Percentiles rank a stretch among this genome's conserved stretches.
Conservation (phyloP, 2,113 vertebrate species). For the Delphinus delphis region DNA sequence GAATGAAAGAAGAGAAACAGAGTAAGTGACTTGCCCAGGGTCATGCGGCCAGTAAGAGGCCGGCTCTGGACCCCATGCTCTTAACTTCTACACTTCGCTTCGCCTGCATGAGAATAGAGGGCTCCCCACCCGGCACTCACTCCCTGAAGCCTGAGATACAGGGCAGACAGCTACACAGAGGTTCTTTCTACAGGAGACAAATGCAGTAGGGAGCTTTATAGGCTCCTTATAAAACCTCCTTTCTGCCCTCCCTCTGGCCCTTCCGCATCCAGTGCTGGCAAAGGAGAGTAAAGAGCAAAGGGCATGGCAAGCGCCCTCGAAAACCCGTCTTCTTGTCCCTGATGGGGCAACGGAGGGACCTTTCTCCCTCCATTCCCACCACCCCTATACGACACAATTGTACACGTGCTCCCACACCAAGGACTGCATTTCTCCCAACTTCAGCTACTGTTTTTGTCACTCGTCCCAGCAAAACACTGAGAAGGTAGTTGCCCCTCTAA, state of each 20-base stretch:
- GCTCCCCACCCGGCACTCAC: neutral
- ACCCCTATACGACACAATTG: no score
- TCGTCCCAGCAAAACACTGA: neutral
- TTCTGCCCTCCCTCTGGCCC: neutral
- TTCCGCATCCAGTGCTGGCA: neutral
- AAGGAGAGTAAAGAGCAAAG: neutral
- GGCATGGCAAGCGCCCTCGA: neutral
- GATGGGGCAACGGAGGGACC: neutral
- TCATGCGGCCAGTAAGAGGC: neutral
- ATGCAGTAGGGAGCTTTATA: neutral
- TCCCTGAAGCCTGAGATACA: neutral
- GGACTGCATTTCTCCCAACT: neutral
- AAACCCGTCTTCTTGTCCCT: neutral
- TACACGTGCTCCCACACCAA: neutral
- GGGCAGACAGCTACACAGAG: neutral
- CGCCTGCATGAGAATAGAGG: neutral
- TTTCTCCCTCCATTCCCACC: neutral
- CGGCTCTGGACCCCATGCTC: neutral
- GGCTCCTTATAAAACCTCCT: neutral
- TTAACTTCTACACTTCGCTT: neutral
- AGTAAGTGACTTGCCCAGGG: neutral
- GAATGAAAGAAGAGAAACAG: neutral
- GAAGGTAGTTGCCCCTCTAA: neutral
- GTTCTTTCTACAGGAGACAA: no score
- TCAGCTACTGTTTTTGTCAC: neutral